phyloP scores from a whole-genome alignment of 2,113 vertebrate species.

The Uria lomvia region DNA sequence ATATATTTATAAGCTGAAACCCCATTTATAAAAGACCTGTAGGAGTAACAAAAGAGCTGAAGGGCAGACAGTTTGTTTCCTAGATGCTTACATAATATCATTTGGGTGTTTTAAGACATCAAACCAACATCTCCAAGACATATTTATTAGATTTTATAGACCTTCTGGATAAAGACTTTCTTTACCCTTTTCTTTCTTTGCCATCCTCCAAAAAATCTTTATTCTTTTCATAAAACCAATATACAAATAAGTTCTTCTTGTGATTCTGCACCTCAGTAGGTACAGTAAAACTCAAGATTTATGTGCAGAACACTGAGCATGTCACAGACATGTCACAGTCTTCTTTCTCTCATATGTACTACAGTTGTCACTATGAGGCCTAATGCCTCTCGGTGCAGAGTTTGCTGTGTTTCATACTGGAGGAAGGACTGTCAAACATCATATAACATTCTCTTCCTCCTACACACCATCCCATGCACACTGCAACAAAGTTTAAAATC shows the following conservation, averaged over 20 bases:
- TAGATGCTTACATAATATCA: background rate
- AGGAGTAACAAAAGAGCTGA: background rate
- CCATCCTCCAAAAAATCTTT: fast-evolving
- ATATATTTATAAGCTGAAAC: background rate
- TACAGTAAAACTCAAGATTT: background rate
- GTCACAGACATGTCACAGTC: background rate
- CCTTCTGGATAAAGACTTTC: background rate
- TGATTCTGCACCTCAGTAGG: background rate
- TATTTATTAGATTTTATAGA: background rate
- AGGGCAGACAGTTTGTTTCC: background rate
- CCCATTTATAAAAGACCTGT: background rate
- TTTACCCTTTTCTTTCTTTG: background rate
- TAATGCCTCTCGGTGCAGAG: background rate
- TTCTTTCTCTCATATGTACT: background rate
- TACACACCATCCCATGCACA: background rate
- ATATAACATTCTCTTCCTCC: fast-evolving
- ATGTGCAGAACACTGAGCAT: background rate
- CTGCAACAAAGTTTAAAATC: background rate
- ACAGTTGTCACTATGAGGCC: background rate
- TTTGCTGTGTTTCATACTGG: background rate
- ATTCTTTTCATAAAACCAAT: background rate
- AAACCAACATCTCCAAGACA: background rate
- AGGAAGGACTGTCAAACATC: background rate
- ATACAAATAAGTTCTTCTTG: background rate
- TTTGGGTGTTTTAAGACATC: background rate